A percentile compares a stretch with the other conserved stretches of the same genome.
phyloP scores from a whole-genome alignment of 2,113 vertebrate genomes.

The Syngnathus floridae region DNA sequence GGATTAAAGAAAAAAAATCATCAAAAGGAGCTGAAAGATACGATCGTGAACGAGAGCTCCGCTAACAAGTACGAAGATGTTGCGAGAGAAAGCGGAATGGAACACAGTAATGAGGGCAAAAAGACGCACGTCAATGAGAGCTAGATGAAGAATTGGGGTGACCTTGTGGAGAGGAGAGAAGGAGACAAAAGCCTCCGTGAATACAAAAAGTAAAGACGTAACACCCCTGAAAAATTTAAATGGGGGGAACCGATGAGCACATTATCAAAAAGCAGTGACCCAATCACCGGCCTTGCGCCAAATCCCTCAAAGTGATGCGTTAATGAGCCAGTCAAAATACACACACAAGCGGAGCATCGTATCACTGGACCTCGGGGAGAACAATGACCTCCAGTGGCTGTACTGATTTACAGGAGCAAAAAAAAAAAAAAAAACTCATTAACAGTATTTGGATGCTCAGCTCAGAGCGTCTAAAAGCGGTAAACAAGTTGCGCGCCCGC shows the following conservation, averaged over 20 bases:
- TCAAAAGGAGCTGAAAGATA: conserved; percentile 27
- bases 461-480: conserved; percentile 37
- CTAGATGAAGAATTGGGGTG: conserved; percentile 20
- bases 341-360: conserved; percentile 3
- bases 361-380: conserved; percentile 31
- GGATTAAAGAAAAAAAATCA: conserved; percentile 1
- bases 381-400: conserved; percentile 65
- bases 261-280: conserved; percentile 20
- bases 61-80: conserved; percentile 16
- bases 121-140: conserved; percentile 37
- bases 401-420: background rate
- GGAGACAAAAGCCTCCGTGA: background rate
- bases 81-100: conserved; percentile 18
- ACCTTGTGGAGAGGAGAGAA: conserved; percentile 11
- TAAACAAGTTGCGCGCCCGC: conserved; percentile 42
- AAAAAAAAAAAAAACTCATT: conserved; percentile 34
- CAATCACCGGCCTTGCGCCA: conserved; percentile 10
- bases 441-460: conserved; percentile 42
- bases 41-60: conserved; percentile 5
- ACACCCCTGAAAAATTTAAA: conserved; percentile 15
- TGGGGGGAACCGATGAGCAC: conserved; percentile 26
- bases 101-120: conserved; percentile 31
- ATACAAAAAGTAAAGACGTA: conserved; percentile 25
- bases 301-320: conserved; percentile 12
- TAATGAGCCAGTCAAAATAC: conserved; percentile 10